Conservation (phyloP, 2,797 vertebrate species). For the Sitta carolinensis region DNA sequence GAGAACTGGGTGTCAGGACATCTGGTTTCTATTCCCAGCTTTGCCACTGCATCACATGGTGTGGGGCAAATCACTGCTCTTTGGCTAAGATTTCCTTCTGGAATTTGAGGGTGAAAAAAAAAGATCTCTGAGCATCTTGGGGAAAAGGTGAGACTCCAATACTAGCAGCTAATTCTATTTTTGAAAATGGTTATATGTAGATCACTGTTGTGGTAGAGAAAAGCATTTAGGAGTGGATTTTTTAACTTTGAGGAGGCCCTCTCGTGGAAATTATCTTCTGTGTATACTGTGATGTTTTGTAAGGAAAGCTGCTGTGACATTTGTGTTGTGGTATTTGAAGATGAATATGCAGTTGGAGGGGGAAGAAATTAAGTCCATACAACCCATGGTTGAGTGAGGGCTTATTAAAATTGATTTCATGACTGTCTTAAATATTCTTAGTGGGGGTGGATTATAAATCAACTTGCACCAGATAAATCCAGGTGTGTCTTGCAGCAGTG, state of each 20-base stretch:
- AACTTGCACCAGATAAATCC: neutral
- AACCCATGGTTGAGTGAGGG: neutral
- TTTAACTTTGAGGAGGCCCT: neutral
- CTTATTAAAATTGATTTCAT: neutral
- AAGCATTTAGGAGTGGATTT: neutral
- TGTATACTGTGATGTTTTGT: neutral
- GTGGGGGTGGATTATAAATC: neutral
- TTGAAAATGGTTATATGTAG: neutral
- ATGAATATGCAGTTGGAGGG: neutral
- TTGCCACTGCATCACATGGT: neutral
- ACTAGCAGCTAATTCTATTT: neutral
- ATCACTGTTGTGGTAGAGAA: neutral
- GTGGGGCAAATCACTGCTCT: neutral
- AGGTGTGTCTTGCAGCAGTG: neutral
- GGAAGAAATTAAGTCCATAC: neutral
- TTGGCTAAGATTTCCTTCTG: neutral
- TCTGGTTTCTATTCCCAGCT: slow-evolving; percentile 67
- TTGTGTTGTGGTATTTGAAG: neutral
- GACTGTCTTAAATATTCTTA: neutral
- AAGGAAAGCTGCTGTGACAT: neutral
- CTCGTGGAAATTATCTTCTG: neutral
- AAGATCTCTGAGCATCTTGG: neutral
- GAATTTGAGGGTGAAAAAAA: neutral
- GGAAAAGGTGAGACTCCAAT: neutral
- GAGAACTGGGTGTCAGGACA: slow-evolving; percentile 56